These are phyloP conservation scores for Drosophila dunni DNA, from an alignment of 1,140 invertebrate species.

Conservation along the genomic window DNA sequence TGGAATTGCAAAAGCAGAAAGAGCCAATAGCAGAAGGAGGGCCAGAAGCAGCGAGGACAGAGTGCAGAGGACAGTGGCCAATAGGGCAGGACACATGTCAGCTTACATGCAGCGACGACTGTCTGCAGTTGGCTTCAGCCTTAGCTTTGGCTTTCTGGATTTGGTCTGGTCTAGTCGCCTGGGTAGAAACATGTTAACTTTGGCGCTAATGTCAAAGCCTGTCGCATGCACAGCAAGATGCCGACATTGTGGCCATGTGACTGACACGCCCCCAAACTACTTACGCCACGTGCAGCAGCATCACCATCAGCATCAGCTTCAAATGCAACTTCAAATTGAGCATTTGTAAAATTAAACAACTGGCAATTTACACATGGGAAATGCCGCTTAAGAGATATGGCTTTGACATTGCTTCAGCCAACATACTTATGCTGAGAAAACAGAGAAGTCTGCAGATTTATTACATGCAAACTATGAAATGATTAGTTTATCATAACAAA, in stretches of 20 bases:
- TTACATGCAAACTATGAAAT: too few relatives aligned
- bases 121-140: slow-evolving; percentile 39
- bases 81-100: slow-evolving; percentile 31
- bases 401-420: neutral
- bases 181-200: slow-evolving; percentile 67
- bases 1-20: neutral
- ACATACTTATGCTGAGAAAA: too few relatives aligned
- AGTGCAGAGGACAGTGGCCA: neutral
- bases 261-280: slow-evolving; percentile 23
- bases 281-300: slow-evolving; percentile 8
- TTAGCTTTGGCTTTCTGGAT: slow-evolving; percentile 30
- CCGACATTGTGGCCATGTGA: slow-evolving; percentile 23
- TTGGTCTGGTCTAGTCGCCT: slow-evolving; percentile 20
- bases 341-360: slow-evolving; percentile 59
- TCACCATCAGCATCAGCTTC: neutral
- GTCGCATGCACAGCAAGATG: slow-evolving; percentile 65
- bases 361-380: slow-evolving; percentile 15
- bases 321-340: slow-evolving; percentile 44
- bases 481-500: too few relatives aligned
- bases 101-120: slow-evolving; percentile 48
- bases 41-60: too few relatives aligned
- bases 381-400: neutral
- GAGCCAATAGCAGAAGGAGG: neutral
- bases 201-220: slow-evolving; percentile 74
- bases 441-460: too few relatives aligned